Conservation (phyloP, 2,888 invertebrate genomes). For the Apotomis betuletana region DNA sequence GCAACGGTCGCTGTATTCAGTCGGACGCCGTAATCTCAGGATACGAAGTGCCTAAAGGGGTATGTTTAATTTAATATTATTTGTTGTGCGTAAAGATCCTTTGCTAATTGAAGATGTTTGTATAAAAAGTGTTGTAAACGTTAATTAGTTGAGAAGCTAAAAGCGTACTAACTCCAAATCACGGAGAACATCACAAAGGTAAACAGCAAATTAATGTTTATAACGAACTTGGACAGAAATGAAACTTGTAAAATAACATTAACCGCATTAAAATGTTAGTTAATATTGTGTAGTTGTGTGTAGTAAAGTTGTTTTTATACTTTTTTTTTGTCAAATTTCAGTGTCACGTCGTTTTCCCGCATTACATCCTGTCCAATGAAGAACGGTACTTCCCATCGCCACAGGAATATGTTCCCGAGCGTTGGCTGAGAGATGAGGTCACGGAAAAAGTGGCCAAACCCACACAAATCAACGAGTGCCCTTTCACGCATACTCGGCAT, state of each 20-base stretch:
- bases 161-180: conserved; percentile 18
- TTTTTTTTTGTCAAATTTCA: conserved; percentile 66
- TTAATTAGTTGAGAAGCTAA: conserved; percentile 19
- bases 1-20: conserved; percentile 90
- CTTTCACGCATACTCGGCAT: conserved; percentile 30
- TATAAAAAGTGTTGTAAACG: conserved; percentile 1
- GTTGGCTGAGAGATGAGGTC: conserved; percentile 87
- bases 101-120: conserved; percentile 9
- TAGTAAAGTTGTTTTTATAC: background rate
- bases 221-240: background rate
- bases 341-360: conserved; percentile 91
- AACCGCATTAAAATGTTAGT: background rate
- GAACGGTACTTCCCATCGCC: conserved; percentile 89
- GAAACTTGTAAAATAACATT: background rate
- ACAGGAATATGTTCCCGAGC: conserved; percentile 87
- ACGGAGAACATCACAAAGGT: background rate
- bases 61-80: conserved; percentile 66
- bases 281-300: background rate
- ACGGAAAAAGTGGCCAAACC: conserved; percentile 42
- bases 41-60: conserved; percentile 91
- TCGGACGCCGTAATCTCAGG: conserved; percentile 89
- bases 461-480: conserved; percentile 16
- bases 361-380: conserved; percentile 89
- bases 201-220: conserved; percentile 17
- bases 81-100: conserved; percentile 7